Percentiles rank a stretch among this genome's conserved stretches.
Evolutionary conservation across 1,140 invertebrate genomes (phyloP).

Genomic region (Ganaspis sp.): DNA sequence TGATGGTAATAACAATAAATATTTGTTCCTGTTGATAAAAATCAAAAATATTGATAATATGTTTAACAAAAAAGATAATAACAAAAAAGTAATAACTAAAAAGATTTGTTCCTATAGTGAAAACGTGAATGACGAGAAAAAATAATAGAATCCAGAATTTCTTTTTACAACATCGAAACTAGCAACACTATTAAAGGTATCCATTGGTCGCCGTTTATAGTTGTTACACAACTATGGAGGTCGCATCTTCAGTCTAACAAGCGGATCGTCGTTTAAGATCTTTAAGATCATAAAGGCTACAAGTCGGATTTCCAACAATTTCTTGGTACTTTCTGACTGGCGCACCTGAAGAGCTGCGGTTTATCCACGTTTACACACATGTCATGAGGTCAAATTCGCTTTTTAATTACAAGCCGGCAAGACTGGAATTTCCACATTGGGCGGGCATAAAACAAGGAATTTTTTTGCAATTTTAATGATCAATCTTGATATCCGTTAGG

Average conservation of each 20-base stretch:
- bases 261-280: slow-evolving; percentile 21
- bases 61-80: too few relatives aligned
- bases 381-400: slow-evolving; percentile 28
- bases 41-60: too few relatives aligned
- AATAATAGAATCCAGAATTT: too few relatives aligned
- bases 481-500: slow-evolving; percentile 15
- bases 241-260: slow-evolving; percentile 18
- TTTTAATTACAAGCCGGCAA: slow-evolving; percentile 21
- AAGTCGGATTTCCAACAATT: slow-evolving; percentile 24
- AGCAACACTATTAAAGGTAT: background rate
- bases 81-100: background rate
- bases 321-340: slow-evolving; percentile 4
- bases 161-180: slow-evolving; percentile 9
- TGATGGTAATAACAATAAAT: too few relatives aligned
- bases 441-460: background rate
- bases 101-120: too few relatives aligned
- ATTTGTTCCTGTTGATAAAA: too few relatives aligned
- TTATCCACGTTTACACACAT: slow-evolving; percentile 19
- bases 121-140: too few relatives aligned
- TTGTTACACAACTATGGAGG: slow-evolving; percentile 28
- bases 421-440: background rate
- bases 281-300: slow-evolving; percentile 14
- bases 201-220: slow-evolving; percentile 1
- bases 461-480: slow-evolving; percentile 10
- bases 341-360: slow-evolving; percentile 19